phyloP scores from a whole-genome alignment of 2,888 invertebrate species.

The Pterostichus madidus region DNA sequence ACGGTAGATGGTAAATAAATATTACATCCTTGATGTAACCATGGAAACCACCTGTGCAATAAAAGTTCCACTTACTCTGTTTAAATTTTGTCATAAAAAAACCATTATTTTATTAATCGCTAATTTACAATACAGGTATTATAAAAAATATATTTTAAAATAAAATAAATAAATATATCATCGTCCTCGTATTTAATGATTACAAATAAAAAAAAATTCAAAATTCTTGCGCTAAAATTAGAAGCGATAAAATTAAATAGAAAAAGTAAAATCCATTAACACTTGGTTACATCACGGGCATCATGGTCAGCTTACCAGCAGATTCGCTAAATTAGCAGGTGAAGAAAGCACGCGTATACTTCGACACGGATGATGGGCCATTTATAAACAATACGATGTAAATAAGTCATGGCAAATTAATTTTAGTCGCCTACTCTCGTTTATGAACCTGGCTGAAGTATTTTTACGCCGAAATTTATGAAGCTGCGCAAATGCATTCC shows the following conservation, averaged over 20 bases:
- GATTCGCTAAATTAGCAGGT: slow-evolving; percentile 25
- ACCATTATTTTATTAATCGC: too few species aligned
- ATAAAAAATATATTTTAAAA: too few species aligned
- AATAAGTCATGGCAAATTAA: slow-evolving; percentile 49
- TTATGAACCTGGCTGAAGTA: slow-evolving; percentile 24
- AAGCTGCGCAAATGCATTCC: slow-evolving; percentile 17
- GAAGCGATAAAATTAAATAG: neutral
- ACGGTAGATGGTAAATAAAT: too few species aligned
- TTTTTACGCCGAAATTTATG: slow-evolving; percentile 35
- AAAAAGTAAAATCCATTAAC: slow-evolving; percentile 6
- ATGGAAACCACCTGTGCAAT: too few species aligned
- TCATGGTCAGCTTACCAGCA: neutral
- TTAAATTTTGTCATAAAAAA: too few species aligned
- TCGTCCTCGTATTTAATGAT: too few species aligned
- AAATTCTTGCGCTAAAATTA: too few species aligned
- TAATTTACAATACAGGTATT: too few species aligned
- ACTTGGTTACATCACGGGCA: neutral
- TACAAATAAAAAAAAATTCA: too few species aligned
- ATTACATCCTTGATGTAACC: too few species aligned
- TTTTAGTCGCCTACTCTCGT: slow-evolving; percentile 31
- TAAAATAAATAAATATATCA: too few species aligned
- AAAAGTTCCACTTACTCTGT: too few species aligned
- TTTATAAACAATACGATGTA: slow-evolving; percentile 38
- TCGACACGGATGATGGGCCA: slow-evolving; percentile 5
- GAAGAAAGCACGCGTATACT: neutral